phyloP scores from a whole-genome alignment of 2,113 vertebrate species.

The Phycodurus eques region DNA sequence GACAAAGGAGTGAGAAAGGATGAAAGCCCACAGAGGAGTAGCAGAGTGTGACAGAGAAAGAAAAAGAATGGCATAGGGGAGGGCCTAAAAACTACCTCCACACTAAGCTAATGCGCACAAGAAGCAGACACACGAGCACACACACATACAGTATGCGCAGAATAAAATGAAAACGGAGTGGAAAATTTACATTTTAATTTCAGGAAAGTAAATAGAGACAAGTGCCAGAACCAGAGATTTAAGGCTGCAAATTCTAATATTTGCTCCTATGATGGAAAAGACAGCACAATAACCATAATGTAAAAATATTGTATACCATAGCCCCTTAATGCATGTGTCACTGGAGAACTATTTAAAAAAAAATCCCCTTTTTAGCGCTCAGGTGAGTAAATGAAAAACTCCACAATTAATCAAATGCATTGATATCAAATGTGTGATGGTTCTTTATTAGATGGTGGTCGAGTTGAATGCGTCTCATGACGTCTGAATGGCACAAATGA shows the following conservation, averaged over 20 bases:
- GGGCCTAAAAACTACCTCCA: conserved; percentile 34
- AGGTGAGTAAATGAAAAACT: conserved; percentile 13
- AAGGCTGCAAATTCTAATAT: conserved; percentile 7
- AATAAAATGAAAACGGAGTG: conserved; percentile 45
- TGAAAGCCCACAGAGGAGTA: conserved; percentile 44
- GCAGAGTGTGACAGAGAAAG: conserved; percentile 39
- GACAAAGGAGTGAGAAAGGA: conserved; percentile 61
- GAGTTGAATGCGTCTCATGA: conserved; percentile 50
- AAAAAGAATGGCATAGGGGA: conserved; percentile 28
- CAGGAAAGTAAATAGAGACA: conserved; percentile 44
- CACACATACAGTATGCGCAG: conserved; percentile 20
- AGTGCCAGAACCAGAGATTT: conserved; percentile 21
- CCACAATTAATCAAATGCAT: conserved; percentile 21
- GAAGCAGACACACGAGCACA: conserved; percentile 37
- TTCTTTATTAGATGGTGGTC: conserved; percentile 38
- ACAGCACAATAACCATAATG: not conserved
- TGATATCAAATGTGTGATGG: conserved; percentile 28
- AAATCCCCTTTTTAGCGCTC: not conserved
- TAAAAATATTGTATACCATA: not conserved
- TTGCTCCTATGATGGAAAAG: conserved; percentile 1
- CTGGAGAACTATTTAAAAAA: not conserved
- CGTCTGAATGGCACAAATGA: conserved; percentile 36
- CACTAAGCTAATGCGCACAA: conserved; percentile 43
- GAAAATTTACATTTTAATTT: conserved; percentile 55
- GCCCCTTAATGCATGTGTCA: not conserved